Evolutionary conservation across 2,888 invertebrate species (phyloP), one percentile per base, ranked within the genome.

Genomic region (Eristalinus sepulchralis): DNA sequence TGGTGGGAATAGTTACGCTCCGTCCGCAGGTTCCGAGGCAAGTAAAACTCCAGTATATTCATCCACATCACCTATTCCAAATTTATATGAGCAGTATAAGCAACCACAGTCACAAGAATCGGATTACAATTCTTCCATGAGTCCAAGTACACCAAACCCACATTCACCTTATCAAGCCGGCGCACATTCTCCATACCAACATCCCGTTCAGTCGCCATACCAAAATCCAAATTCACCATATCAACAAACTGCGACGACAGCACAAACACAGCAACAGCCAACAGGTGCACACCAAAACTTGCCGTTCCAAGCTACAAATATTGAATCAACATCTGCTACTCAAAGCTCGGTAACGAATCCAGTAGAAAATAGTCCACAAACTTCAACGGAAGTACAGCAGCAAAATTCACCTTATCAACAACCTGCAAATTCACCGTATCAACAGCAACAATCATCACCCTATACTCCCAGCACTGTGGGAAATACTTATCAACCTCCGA

Each of bases 1-100:
- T 62, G 92, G 91, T 0, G 92, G 91, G 1, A 91, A 92, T 62
- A 92, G 92, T 75, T 92, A 92, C 27, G 92, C 91, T 88, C 91
- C 92, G 1, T 91, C 92, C 2, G 83, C 71, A 0, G 92, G 92
- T 0, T 92, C 92, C 0, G 92, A 92, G 85, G 91, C 91, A 2
- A 92, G 91, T 8, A 92, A 92, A 76, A 91, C 91, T 1, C 91
- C 92, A 0, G 91, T 91, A 0, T 92, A 92, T 78, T 92, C 92
- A 10, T 91, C 92, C 13, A 90, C 92, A 6, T 92, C 92, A 20
- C 92, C 92, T 27, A 89, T 92, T 71, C 91, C 92, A 34, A 91
- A 92, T 13, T 90, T 91, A 10, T 95, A 95, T 88, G 96, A 96
- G 88, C 94, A 95, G 22, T 92, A 93, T 31, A 95, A 94, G 89